These are phyloP conservation scores for Peromyscus leucopus DNA, from an alignment of 2,113 vertebrate genomes.

Conservation along the genomic window DNA sequence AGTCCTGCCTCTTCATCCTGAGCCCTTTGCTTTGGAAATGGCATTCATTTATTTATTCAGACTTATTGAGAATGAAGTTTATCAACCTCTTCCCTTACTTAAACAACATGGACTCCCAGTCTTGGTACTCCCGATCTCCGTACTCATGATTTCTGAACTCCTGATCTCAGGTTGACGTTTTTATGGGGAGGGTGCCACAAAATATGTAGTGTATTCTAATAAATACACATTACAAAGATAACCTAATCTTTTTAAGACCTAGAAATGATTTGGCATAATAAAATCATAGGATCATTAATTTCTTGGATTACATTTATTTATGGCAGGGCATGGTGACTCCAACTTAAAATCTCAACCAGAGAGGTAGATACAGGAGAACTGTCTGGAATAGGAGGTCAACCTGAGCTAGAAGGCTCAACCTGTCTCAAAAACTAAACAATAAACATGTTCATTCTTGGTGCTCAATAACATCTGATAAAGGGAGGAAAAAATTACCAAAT, in stretches of 20 bases:
- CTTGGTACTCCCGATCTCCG: not conserved
- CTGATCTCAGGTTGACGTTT: not conserved
- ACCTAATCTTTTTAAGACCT: constrained; percentile 38
- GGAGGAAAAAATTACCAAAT: not conserved
- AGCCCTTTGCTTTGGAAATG: constrained; percentile 51
- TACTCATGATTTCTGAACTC: constrained; percentile 9
- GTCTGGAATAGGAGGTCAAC: not conserved
- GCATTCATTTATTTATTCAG: constrained; percentile 59
- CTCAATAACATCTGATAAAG: constrained; percentile 39
- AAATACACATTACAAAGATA: not conserved
- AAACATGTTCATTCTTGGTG: not conserved
- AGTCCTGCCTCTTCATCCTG: constrained; percentile 4
- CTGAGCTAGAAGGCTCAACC: not conserved
- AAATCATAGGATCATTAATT: constrained; percentile 24
- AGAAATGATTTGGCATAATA: constrained; percentile 44
- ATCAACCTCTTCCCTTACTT: constrained; percentile 46
- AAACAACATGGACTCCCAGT: not conserved
- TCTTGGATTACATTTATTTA: constrained; percentile 40
- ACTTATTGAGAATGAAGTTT: constrained; percentile 5
- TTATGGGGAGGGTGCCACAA: constrained; percentile 18
- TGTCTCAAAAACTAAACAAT: not conserved
- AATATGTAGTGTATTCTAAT: constrained; percentile 40
- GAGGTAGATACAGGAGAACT: not conserved
- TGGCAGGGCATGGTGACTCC: not conserved
- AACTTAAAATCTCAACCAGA: not conserved